Evolutionary conservation across 1,140 invertebrate species (phyloP).

Genomic region (Rhagoletis pomonella): DNA sequence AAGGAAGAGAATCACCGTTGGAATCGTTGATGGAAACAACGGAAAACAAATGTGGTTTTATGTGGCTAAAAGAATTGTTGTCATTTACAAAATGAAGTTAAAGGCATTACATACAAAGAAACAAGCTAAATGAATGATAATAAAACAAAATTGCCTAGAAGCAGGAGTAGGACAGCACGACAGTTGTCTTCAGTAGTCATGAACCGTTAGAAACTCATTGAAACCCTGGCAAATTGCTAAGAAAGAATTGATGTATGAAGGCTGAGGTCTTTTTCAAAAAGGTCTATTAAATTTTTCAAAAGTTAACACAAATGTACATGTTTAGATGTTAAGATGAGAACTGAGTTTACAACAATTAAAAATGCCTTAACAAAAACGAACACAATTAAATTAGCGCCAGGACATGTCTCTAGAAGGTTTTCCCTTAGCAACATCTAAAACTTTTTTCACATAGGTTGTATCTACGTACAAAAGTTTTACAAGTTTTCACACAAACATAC

Average conservation of each 20-base stretch:
- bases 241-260: not conserved
- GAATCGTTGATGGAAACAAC: not conserved
- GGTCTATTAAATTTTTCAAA: not conserved
- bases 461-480: no score
- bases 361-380: not conserved
- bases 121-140: not conserved
- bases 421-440: no score
- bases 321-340: not conserved
- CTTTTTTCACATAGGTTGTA: no score
- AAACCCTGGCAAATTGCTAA: not conserved
- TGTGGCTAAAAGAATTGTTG: slow-evolving; percentile 33
- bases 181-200: not conserved
- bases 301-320: not conserved
- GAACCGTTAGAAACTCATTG: not conserved
- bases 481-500: no score
- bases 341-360: not conserved
- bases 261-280: not conserved
- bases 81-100: slow-evolving; percentile 45
- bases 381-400: not conserved
- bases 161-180: no score
- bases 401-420: not conserved
- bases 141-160: not conserved
- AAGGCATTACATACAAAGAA: not conserved
- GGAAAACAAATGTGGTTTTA: not conserved
- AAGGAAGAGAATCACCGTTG: not conserved